A percentile compares a stretch with the other conserved stretches of the same genome.
These are phyloP conservation scores for Rhizomys pruinosus DNA, from an alignment of 2,113 vertebrate genomes.

Conservation along the genomic window DNA sequence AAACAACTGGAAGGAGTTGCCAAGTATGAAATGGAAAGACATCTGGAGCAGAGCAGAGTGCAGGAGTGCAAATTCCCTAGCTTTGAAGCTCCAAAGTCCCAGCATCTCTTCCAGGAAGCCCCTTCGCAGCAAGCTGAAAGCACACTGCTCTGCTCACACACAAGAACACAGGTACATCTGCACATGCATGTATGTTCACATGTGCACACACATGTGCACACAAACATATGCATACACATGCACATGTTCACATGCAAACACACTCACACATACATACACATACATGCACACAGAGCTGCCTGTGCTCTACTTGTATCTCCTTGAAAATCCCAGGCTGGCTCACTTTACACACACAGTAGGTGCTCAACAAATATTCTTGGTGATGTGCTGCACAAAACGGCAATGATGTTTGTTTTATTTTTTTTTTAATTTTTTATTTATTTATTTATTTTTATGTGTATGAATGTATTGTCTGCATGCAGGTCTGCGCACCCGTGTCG, in stretches of 20 bases:
- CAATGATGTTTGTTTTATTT: no score
- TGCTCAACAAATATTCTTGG: background rate
- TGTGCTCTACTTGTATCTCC: background rate
- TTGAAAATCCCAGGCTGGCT: background rate
- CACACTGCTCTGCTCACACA: background rate
- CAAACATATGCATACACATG: no score
- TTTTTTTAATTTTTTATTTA: no score
- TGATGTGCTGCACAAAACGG: background rate
- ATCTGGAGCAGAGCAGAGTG: no score
- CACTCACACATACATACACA: rapidly evolving
- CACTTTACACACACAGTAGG: background rate
- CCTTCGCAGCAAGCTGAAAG: background rate
- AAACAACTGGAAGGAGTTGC: background rate
- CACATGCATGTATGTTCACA: no score
- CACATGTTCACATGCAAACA: no score
- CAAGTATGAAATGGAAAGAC: background rate
- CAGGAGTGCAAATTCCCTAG: background rate
- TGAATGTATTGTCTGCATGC: no score
- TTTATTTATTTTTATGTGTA: no score
- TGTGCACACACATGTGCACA: no score
- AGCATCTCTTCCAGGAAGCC: background rate
- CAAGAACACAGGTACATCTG: background rate
- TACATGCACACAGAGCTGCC: background rate
- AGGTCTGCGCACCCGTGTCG: no score
- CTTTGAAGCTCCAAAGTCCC: background rate